Conservation (phyloP, 2,888 invertebrate genomes). For the Spialia ferax region DNA sequence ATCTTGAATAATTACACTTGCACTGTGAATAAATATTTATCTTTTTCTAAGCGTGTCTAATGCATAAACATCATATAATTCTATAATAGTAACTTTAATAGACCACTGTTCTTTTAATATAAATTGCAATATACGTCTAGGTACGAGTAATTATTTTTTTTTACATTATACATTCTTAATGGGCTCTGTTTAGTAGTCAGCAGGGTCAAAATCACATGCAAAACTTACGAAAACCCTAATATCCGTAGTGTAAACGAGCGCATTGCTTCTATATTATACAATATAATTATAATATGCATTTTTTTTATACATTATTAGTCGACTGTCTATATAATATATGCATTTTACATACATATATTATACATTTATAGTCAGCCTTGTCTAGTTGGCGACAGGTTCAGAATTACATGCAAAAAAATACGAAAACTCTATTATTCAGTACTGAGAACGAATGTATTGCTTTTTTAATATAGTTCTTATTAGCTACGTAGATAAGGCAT, state of each 20-base stretch:
- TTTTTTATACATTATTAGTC: no score
- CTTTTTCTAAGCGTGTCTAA: constrained; percentile 49
- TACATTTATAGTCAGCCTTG: neutral
- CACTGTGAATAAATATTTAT: constrained; percentile 34
- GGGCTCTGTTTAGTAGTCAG: neutral
- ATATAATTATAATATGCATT: no score
- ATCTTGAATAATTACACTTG: constrained; percentile 45
- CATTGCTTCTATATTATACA: neutral
- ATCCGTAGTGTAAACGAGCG: neutral
- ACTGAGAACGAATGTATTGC: no score
- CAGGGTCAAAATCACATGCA: constrained; percentile 2
- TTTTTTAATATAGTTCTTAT: neutral
- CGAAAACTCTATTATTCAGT: neutral
- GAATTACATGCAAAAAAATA: neutral
- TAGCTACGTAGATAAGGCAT: constrained; percentile 5
- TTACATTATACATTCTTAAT: neutral
- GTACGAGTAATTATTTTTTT: neutral
- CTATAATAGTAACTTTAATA: constrained; percentile 54
- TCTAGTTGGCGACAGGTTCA: neutral
- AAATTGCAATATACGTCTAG: neutral
- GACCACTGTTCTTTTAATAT: constrained; percentile 12
- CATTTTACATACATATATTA: no score
- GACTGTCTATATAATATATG: no score
- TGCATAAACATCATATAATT: constrained; percentile 53
- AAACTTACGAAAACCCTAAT: neutral